Evolutionary conservation across 2,888 invertebrate genomes (phyloP), one percentile per base, ranked within the genome.

Genomic region (Bugula neritina): DNA sequence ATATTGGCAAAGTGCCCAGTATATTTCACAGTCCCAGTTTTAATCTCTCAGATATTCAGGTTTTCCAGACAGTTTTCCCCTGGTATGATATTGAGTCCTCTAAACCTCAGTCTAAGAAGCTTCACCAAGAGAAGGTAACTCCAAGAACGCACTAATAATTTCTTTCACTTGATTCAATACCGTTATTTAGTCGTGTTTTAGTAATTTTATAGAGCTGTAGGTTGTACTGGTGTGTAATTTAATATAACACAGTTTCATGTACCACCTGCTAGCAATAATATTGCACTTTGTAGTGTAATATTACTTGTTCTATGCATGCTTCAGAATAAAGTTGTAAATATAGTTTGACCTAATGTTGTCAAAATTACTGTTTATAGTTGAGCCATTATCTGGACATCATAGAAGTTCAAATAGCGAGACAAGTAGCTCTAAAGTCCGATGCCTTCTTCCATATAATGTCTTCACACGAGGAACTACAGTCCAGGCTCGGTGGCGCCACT

Each of bases 391-490:
- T 98, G 80, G 97, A 98, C 87, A 90, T 93, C 73, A 92, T 97
- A 69, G 97, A 98, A 85, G 92, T 94, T 80, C 90, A 92, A 85
- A 93, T 95, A 82, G 93, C 93, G 2, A 90, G 91, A 78, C 95
- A 96, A 87, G 88, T 96, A 72, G 93, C 96, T 35, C 90, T 92
- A 79, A 94, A 96, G 83, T 96, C 96, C 13, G 93, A 93, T 78
- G 95, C 95, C 25, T 99, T 98, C 86, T 99, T 98, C 83, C 92
- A 94, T 84, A 97, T 97, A 0, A 97, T 99, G 92, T 90, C 96
- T 72, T 97, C 97, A 5, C 98, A 99, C 85, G 96, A 98, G 83
- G 92, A 93, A 35, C 91, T 99, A 71, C 93, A 97, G 90, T 94
- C 94, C 3, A n/a, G 70, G 31, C 70, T 70, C 2, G 70, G 25